Base-by-base conservation (phyloP, 2,888 invertebrate species). In the Trachelus tabidus region DNA sequence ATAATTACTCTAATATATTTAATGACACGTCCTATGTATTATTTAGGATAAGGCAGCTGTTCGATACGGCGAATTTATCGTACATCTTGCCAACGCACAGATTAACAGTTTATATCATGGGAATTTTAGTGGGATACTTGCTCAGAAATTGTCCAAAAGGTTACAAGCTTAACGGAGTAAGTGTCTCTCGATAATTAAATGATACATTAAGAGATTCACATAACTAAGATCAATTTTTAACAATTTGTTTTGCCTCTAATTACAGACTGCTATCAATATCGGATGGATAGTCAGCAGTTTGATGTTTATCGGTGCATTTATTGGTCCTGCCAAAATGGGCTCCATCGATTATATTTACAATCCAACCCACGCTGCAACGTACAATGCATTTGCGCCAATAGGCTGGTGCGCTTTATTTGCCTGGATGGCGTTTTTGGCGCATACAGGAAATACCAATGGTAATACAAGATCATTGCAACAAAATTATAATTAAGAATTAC, bases 301-400 rank as follows among this genome's bases (percentile, higher is more conserved):
- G 12, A 92, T 94, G 88, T 92, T 94, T 40, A 85, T 94, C 12
- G 91, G 91, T 9, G 93, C 95, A 1, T 92, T 94, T 76, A 88
- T 95, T 79, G 94, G 94, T 1, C 94, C 95, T 4, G 93, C 95
- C 0, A 93, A 93, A 75, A 95, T 95, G 95, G 94, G 95, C 1
- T 92, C 92, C 73, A 93, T 94, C 68, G 90, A 92, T 84, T 95
- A 95, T 83, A 90, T 92, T 11, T 95, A 95, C 83, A 93, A 94
- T 86, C 92, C 94, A 1, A 90, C 92, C 4, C 94, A 95, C 89
- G 95, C 95, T 0, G 95, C 95, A 4, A 93, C 93, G 85, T 95
- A 95, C 86, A 95, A 95, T 23, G 95, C 95, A 3, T 94, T 95
- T 83, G 94, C 95, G 4, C 95, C 95, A 0, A 94, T 95, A 77